Base-by-base conservation (phyloP, 2,888 invertebrate species). In the Chromoteleia sp. region DNA sequence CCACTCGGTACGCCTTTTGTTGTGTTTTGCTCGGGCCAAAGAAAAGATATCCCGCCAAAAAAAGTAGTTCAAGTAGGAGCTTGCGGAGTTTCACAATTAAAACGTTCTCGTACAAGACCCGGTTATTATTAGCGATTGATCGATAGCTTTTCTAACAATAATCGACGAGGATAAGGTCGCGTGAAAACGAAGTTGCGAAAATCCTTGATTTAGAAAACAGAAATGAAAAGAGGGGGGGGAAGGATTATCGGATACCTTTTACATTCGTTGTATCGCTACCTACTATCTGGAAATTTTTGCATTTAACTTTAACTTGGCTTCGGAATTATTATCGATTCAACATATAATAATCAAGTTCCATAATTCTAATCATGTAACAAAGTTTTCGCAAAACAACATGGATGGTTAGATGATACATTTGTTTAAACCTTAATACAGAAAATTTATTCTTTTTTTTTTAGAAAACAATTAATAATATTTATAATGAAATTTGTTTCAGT, bases 71-170 rank as follows among this genome's bases (percentile, higher is more conserved):
- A 79, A 79, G 78, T 73, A 59, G 78, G 8, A 73, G 65, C 59
- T 73, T 52, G 78, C 71, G n/a, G 43, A 78, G 67, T 79, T 79
- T 59, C 78, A 79, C 67, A 79, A 79, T 79, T 79, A 73, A 79
- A 54, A 79, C 67, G 36, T 67, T 59, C 73, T 58, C 71, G 21
- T 52, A 36, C 48, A 50, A 65, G 65, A 65, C 65, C 15, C 67
- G 48, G 79, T 79, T 79, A 79, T 79, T 79, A 79, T 79, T 79
- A 79, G 79, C 79, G 61, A 74, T 79, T 74, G 79, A 79, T 79
- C 78, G 73, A 79, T 79, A 52, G 52, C 45, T 50, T 65, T 30
- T 15, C 67, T 43, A 59, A 73, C 65, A 73, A 67, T 79, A 79
- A 79, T 79, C 65, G 59, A 50, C 71, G 58, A 33, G 25, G 71